These are phyloP conservation scores for Phenganax marumi DNA, from an alignment of 92 coral and sea anemone species.

Conservation along the genomic window DNA sequence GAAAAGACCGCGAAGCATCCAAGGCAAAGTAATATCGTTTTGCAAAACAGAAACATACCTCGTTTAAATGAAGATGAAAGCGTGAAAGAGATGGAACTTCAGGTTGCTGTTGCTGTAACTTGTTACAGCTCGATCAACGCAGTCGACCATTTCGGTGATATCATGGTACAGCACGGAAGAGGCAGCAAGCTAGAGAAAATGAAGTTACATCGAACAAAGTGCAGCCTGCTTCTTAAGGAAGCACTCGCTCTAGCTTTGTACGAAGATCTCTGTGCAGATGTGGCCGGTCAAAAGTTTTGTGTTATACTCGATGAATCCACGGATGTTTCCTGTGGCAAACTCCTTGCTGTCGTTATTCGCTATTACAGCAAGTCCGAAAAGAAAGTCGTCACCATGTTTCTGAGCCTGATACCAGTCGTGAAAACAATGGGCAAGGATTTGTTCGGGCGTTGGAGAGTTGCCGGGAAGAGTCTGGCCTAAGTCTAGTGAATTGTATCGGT, in stretches of 20 bases:
- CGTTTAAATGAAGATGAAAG: not conserved
- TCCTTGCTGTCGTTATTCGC: not conserved
- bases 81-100: conserved; percentile 25
- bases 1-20: not conserved
- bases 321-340: not conserved
- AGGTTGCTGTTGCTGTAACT: conserved; percentile 30
- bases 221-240: not conserved
- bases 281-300: not conserved
- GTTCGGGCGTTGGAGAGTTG: not conserved
- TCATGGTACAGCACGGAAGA: conserved; percentile 9
- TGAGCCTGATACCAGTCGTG: not conserved
- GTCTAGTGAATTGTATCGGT: not conserved
- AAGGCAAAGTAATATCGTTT: not conserved
- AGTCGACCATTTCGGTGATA: conserved; percentile 23
- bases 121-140: conserved; percentile 20
- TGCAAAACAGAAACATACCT: not conserved
- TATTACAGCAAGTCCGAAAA: not conserved
- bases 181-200: conserved; percentile 20
- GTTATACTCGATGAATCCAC: not conserved
- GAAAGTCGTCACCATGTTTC: not conserved
- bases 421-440: not conserved
- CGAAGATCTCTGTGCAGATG: not conserved
- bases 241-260: not conserved
- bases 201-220: conserved; percentile 31
- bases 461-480: not conserved